Evolutionary conservation across 2,113 vertebrate genomes (phyloP).

Genomic region (Athene noctua): DNA sequence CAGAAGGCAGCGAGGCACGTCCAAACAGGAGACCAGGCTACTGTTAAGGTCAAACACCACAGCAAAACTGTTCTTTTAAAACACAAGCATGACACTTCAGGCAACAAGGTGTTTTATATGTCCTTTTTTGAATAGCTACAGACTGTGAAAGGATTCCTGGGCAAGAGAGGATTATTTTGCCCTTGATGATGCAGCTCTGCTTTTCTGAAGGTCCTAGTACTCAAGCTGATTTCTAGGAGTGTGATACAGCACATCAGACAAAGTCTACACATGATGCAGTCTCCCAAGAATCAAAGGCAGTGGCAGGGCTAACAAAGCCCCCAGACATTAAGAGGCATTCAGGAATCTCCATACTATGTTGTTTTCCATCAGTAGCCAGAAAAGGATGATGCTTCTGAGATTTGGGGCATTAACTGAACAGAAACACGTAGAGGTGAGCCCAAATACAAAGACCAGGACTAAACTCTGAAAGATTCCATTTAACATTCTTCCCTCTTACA

Average conservation of each 20-base stretch:
- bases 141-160: neutral
- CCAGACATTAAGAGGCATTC: neutral
- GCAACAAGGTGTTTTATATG: fast-evolving
- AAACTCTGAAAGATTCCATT: neutral
- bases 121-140: neutral
- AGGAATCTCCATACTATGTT: neutral
- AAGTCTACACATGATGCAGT: neutral
- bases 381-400: neutral
- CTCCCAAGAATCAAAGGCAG: neutral
- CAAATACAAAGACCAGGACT: neutral
- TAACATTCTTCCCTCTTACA: neutral
- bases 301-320: neutral
- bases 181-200: neutral
- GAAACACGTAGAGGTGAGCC: neutral
- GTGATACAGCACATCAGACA: neutral
- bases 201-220: neutral
- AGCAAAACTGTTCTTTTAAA: neutral
- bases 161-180: neutral
- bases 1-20: too few species aligned
- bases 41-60: fast-evolving
- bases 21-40: too few species aligned
- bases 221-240: neutral
- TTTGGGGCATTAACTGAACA: neutral
- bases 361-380: neutral
- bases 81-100: neutral